Evolutionary conservation across 2,888 invertebrate species (phyloP).

Genomic region (Lasioglossum morio): DNA sequence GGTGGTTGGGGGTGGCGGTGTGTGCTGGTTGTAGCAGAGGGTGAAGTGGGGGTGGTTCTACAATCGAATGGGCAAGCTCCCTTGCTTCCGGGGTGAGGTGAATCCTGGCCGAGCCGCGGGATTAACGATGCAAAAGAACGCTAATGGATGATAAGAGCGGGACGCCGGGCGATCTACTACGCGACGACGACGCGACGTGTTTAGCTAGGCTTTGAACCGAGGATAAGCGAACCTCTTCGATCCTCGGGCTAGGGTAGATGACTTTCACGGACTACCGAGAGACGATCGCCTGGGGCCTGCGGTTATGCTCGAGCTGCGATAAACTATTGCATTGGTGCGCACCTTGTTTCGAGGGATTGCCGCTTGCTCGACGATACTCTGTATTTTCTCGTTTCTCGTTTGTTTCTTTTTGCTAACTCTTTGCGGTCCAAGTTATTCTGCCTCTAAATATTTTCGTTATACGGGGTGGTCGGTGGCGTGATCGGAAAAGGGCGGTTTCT

Average conservation of each 20-base stretch:
- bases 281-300: neutral
- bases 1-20: neutral
- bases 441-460: no score
- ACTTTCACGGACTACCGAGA: neutral
- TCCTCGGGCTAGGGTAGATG: neutral
- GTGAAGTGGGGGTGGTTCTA: slow-evolving; percentile 21
- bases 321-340: neutral
- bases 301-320: neutral
- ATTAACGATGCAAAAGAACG: slow-evolving; percentile 48
- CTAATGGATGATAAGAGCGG: slow-evolving; percentile 43
- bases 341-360: neutral
- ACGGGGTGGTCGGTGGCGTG: no score
- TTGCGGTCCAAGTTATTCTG: no score
- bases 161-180: neutral
- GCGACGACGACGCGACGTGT: neutral
- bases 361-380: neutral
- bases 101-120: slow-evolving; percentile 3
- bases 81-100: slow-evolving; percentile 20
- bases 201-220: neutral
- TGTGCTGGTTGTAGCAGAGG: neutral
- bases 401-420: neutral
- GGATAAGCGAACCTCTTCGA: neutral
- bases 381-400: neutral
- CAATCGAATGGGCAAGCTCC: slow-evolving; percentile 48
- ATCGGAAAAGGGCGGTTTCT: no score